Conservation (phyloP, 64 coral and sea anemone genomes). For the Platygyra sinensis region DNA sequence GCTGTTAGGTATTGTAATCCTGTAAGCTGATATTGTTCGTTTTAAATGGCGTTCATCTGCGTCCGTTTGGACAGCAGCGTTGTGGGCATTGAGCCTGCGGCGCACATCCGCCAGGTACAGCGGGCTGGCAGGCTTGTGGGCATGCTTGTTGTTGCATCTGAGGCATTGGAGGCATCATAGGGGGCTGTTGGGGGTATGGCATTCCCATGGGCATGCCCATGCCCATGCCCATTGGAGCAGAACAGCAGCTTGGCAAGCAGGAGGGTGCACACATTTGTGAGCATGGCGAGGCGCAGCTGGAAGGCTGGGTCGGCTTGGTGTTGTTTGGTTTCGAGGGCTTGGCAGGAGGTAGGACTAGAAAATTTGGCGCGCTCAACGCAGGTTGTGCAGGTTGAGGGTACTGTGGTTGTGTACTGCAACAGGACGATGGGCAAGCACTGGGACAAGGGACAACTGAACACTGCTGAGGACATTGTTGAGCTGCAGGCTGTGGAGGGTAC, state of each 20-base stretch:
- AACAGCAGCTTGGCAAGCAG: conserved; percentile 57
- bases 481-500: conserved; percentile 16
- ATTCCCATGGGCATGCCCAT: conserved; percentile 31
- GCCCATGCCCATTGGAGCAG: conserved; percentile 37
- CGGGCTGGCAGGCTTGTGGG: conserved; percentile 27
- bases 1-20: neutral
- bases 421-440: conserved; percentile 28
- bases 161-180: conserved; percentile 35
- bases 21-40: neutral
- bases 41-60: neutral
- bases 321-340: conserved; percentile 20
- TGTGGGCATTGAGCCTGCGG: conserved; percentile 37
- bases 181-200: conserved; percentile 6
- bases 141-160: conserved; percentile 39
- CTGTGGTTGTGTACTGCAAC: conserved; percentile 19
- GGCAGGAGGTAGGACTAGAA: conserved; percentile 29
- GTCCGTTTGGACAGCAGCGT: conserved; percentile 11
- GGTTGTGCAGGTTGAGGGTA: neutral
- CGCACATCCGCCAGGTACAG: conserved; percentile 26
- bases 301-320: conserved; percentile 34
- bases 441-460: conserved; percentile 60
- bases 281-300: conserved; percentile 59
- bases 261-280: conserved; percentile 52
- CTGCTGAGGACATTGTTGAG: conserved; percentile 62
- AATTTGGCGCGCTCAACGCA: conserved; percentile 33